These are phyloP conservation scores for Macquaria ambigua DNA, from an alignment of 2,113 vertebrate species.

Conservation along the genomic window DNA sequence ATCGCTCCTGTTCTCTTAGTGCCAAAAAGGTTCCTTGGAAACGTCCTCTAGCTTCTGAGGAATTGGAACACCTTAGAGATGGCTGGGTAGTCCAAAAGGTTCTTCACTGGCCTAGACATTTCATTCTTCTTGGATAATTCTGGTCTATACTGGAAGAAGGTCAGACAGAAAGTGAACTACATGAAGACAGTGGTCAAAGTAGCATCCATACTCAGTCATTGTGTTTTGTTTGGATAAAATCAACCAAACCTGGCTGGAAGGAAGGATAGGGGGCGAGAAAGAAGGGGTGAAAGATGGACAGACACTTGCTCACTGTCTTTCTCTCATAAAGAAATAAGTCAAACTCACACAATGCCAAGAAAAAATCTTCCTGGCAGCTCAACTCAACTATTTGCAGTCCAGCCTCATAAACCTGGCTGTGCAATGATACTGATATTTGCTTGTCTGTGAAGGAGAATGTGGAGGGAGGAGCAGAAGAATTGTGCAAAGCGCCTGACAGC, in stretches of 20 bases:
- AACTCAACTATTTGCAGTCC: slow-evolving; percentile 36
- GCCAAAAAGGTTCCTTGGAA: slow-evolving; percentile 76
- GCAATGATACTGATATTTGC: neutral
- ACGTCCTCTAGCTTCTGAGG: neutral
- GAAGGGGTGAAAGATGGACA: slow-evolving; percentile 2
- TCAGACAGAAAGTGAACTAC: slow-evolving; percentile 23
- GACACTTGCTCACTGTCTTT: slow-evolving; percentile 9
- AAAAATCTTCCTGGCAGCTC: slow-evolving; percentile 78
- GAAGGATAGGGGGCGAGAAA: neutral
- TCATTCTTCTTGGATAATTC: slow-evolving; percentile 2
- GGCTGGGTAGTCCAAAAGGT: slow-evolving; percentile 9
- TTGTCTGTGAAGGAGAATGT: neutral
- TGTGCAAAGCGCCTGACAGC: neutral
- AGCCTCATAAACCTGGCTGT: slow-evolving; percentile 21
- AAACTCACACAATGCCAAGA: slow-evolving; percentile 71
- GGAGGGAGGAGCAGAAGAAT: neutral
- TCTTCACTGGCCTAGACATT: slow-evolving; percentile 1
- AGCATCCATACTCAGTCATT: slow-evolving; percentile 47
- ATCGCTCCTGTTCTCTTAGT: slow-evolving; percentile 67
- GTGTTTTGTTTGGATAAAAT: slow-evolving; percentile 30
- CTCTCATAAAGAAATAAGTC: slow-evolving; percentile 34
- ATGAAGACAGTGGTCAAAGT: slow-evolving; percentile 33
- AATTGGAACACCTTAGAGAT: slow-evolving; percentile 17
- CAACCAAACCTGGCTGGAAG: slow-evolving; percentile 14
- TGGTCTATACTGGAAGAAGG: slow-evolving; percentile 7